phyloP scores from a whole-genome alignment of 2,888 invertebrate species.

The Heteromurus nitidus region DNA sequence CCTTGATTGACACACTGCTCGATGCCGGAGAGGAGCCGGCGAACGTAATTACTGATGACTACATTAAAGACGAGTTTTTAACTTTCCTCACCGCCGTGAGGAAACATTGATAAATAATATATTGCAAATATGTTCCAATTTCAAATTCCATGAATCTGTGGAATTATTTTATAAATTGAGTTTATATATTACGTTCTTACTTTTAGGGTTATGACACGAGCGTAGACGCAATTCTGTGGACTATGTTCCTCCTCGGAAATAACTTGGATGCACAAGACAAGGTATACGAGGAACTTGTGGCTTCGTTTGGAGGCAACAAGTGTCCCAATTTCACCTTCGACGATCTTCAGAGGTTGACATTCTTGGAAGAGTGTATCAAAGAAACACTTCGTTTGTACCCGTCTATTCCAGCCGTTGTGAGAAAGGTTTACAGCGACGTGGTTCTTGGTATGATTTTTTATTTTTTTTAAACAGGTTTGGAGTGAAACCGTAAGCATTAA shows the following conservation, averaged over 20 bases:
- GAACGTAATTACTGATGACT: conserved; percentile 10
- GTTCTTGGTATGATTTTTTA: background rate
- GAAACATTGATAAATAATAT: background rate
- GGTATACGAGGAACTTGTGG: background rate
- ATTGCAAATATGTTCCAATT: too few species aligned
- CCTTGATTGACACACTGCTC: conserved; percentile 8
- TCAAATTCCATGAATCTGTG: too few species aligned
- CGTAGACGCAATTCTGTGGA: conserved; percentile 5
- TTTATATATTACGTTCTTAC: too few species aligned
- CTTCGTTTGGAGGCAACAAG: conserved; percentile 1
- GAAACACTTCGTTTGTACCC: conserved; percentile 7
- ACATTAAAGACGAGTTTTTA: conserved; percentile 6
- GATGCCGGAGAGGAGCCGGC: background rate
- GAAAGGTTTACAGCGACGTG: background rate
- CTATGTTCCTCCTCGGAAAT: background rate
- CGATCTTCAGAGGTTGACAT: background rate
- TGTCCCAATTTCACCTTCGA: background rate
- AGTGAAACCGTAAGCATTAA: too few species aligned
- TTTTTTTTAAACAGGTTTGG: too few species aligned
- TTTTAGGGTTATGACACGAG: conserved; percentile 18
- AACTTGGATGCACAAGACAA: conserved; percentile 2
- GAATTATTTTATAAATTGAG: too few species aligned
- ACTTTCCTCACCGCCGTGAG: conserved; percentile 6
- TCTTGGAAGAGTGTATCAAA: conserved; percentile 6
- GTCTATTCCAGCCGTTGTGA: background rate